These are phyloP conservation scores for Eurystomus gularis DNA, from an alignment of 2,113 vertebrate species.

Conservation along the genomic window DNA sequence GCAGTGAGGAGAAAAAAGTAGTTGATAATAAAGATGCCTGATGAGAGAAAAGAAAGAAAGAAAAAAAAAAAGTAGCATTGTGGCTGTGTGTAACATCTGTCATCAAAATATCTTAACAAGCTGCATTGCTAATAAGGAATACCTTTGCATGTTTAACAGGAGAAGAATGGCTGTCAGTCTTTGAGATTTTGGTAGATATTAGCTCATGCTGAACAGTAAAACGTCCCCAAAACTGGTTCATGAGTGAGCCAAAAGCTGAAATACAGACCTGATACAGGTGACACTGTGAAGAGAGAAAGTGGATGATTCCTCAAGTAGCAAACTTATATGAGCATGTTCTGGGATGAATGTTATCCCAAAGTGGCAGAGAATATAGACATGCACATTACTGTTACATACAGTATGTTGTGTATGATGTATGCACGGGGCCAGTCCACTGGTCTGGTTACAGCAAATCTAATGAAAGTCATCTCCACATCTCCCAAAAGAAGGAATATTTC, in stretches of 20 bases:
- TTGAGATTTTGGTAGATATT: background rate
- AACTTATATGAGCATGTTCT: background rate
- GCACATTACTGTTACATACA: fast-evolving
- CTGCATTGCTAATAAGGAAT: background rate
- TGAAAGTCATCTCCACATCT: background rate
- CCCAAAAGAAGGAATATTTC: background rate
- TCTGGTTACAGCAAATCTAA: background rate
- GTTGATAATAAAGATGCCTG: background rate
- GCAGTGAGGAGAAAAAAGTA: background rate
- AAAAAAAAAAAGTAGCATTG: too few relatives aligned
- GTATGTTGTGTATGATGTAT: fast-evolving
- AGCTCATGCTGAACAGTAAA: background rate
- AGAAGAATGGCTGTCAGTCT: background rate
- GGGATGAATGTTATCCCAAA: background rate
- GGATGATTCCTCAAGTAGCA: background rate
- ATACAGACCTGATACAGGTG: fast-evolving
- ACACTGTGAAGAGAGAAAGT: background rate
- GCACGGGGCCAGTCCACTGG: background rate
- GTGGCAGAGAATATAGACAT: background rate
- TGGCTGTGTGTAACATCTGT: background rate
- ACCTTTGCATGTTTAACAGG: background rate
- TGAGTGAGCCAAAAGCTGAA: background rate
- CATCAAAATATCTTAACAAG: background rate
- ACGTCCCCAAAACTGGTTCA: background rate
- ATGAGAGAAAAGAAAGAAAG: background rate